phyloP scores from a whole-genome alignment of 2,888 invertebrate species.

The Drosophila multiciliata region DNA sequence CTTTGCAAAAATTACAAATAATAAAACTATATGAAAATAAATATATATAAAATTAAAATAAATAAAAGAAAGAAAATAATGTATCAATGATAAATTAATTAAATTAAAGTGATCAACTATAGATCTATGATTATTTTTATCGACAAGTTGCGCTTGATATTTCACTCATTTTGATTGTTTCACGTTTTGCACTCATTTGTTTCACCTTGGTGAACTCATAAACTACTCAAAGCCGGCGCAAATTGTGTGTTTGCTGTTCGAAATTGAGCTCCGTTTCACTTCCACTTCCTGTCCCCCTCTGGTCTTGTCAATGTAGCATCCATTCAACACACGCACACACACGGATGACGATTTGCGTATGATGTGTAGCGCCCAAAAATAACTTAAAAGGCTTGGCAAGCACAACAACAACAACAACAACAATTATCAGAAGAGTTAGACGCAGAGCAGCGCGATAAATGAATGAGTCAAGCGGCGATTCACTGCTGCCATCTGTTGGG shows the following conservation, averaged over 20 bases:
- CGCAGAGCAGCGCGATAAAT: conserved; percentile 27
- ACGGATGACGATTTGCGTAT: conserved; percentile 17
- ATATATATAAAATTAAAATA: background rate
- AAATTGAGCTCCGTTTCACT: conserved; percentile 22
- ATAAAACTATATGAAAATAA: background rate
- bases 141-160: conserved; percentile 1
- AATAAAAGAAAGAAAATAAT: background rate
- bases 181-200: conserved; percentile 32
- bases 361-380: conserved; percentile 38
- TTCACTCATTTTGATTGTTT: conserved; percentile 40
- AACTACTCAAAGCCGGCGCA: conserved; percentile 44
- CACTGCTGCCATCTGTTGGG: conserved; percentile 70
- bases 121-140: background rate
- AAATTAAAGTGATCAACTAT: background rate
- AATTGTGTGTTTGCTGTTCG: conserved; percentile 34
- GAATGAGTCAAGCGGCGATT: conserved; percentile 34
- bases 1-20: background rate
- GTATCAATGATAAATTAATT: background rate
- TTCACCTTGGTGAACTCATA: conserved; percentile 56
- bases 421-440: conserved; percentile 45
- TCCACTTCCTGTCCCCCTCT: no score
- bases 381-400: conserved; percentile 46
- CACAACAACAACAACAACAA: conserved; percentile 5
- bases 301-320: no score
- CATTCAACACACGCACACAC: conserved; percentile 3